These are phyloP conservation scores for Lasioglossum lativentre DNA, from an alignment of 2,888 invertebrate genomes.

Conservation along the genomic window DNA sequence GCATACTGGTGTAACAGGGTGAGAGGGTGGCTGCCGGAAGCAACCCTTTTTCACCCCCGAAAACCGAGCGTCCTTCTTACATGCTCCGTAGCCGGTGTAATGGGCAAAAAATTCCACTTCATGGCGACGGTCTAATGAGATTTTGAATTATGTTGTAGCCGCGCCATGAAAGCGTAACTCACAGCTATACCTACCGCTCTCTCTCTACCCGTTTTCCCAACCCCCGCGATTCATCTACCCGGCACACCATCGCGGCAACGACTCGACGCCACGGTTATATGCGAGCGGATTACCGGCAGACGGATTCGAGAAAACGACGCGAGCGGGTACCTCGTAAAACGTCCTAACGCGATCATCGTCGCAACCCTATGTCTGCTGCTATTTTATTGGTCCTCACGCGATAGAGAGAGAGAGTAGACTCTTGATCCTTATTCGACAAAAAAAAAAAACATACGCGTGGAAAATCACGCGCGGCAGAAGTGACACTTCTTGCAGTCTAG, in stretches of 20 bases:
- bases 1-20: not conserved
- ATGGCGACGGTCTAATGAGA: slow-evolving; percentile 81
- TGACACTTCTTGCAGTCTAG: too few species aligned
- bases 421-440: not conserved
- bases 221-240: slow-evolving; percentile 37
- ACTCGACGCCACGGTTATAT: slow-evolving; percentile 68
- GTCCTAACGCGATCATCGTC: not conserved
- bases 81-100: slow-evolving; percentile 68
- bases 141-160: slow-evolving; percentile 82
- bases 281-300: slow-evolving; percentile 76
- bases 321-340: not conserved
- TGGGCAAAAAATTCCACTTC: slow-evolving; percentile 80
- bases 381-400: not conserved
- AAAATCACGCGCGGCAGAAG: too few species aligned
- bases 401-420: not conserved
- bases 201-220: slow-evolving; percentile 14
- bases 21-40: slow-evolving; percentile 42
- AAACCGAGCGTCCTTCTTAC: slow-evolving; percentile 62
- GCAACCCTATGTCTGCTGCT: not conserved
- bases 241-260: not conserved
- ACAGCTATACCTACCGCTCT: slow-evolving; percentile 3
- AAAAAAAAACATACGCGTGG: too few species aligned
- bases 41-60: slow-evolving; percentile 45
- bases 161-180: slow-evolving; percentile 72
- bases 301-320: slow-evolving; percentile 48